Percentiles rank a stretch among this genome's conserved stretches.
phyloP scores from a whole-genome alignment of 2,888 invertebrate genomes.

The Tyria jacobaeae region DNA sequence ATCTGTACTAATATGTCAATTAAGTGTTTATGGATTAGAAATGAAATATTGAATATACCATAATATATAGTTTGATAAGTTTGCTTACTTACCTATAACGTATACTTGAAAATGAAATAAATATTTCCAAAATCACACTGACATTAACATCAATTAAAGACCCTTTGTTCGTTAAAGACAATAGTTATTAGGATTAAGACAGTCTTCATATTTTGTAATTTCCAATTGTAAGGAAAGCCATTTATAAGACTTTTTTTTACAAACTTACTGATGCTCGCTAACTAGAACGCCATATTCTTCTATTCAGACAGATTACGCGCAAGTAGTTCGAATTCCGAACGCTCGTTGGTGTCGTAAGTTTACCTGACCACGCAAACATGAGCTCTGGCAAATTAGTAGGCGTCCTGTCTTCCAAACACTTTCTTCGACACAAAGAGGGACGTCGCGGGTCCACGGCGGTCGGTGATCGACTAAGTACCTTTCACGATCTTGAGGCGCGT shows the following conservation, averaged over 20 bases:
- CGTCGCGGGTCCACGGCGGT: constrained; percentile 61
- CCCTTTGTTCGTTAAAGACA: constrained; percentile 5
- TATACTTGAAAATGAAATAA: not conserved
- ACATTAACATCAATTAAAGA: constrained; percentile 2
- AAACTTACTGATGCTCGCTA: constrained; percentile 49
- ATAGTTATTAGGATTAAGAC: not conserved
- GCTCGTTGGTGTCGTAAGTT: constrained; percentile 79
- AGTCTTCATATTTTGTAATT: constrained; percentile 2
- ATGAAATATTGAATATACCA: too few relatives aligned
- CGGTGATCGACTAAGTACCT: constrained; percentile 79
- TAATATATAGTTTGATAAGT: not conserved
- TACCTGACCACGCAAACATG: constrained; percentile 62
- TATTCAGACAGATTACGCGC: constrained; percentile 81
- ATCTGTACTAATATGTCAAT: constrained; percentile 1
- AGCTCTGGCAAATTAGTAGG: constrained; percentile 66
- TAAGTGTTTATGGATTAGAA: not conserved
- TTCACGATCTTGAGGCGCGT: constrained; percentile 83
- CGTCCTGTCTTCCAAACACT: constrained; percentile 42
- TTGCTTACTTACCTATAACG: constrained; percentile 1
- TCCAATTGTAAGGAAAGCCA: not conserved
- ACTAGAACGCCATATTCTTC: constrained; percentile 76
- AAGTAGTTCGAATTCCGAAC: constrained; percentile 85
- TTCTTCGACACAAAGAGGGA: constrained; percentile 51
- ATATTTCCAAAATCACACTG: not conserved
- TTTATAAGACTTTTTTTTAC: constrained; percentile 20